Conservation (phyloP, 2,113 vertebrate species). For the Pipra filicauda region DNA sequence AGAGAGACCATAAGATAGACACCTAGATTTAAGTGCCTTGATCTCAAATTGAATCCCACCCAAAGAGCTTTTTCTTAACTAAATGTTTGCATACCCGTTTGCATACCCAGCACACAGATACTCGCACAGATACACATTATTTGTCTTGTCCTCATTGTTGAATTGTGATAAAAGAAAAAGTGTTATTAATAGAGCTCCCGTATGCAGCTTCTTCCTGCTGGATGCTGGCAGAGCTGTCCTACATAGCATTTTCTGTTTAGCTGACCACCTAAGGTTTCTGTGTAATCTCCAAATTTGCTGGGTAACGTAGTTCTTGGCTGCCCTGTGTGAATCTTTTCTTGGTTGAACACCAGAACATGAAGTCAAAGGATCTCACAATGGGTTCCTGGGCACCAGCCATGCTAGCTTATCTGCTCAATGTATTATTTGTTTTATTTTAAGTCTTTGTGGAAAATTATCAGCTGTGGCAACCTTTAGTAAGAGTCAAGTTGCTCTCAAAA, state of each 20-base stretch:
- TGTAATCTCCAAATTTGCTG: background rate
- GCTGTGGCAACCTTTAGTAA: background rate
- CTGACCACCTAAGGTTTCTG: background rate
- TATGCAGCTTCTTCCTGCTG: background rate
- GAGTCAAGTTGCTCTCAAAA: background rate
- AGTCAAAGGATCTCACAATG: background rate
- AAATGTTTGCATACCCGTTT: background rate
- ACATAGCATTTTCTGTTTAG: slow-evolving; percentile 23
- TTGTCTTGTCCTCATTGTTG: background rate
- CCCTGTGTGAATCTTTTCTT: background rate
- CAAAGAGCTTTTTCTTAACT: background rate
- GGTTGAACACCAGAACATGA: background rate
- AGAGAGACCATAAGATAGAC: background rate
- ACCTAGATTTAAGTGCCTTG: background rate
- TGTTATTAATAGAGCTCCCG: background rate
- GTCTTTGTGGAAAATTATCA: background rate
- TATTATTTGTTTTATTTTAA: background rate
- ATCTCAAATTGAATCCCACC: background rate
- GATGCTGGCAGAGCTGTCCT: background rate
- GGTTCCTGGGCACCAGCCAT: background rate
- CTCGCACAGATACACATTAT: background rate
- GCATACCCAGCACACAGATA: background rate
- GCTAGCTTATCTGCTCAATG: background rate
- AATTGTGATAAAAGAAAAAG: background rate
- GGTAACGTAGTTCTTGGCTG: slow-evolving; percentile 12